phyloP scores from a whole-genome alignment of 2,113 vertebrate genomes.

The Antennarius striatus region DNA sequence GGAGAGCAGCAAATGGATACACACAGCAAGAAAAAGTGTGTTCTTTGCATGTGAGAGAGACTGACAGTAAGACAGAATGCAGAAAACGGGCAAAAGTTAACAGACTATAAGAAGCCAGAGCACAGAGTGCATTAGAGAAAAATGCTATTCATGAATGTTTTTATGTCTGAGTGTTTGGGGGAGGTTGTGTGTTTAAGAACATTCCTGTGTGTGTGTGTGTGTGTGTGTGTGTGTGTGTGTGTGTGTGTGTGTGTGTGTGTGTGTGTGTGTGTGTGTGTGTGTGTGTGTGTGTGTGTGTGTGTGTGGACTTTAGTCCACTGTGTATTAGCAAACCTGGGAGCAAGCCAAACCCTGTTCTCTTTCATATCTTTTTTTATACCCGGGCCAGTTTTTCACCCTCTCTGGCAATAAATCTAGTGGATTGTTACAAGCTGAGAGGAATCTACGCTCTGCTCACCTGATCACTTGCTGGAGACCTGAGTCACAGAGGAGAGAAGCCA shows the following conservation, averaged over 20 bases:
- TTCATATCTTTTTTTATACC: constrained; percentile 18
- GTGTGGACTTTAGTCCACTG: background rate
- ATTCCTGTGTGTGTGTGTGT: constrained; percentile 11
- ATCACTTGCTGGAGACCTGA: constrained; percentile 41
- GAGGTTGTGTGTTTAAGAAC: constrained; percentile 19
- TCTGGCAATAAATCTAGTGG: constrained; percentile 55
- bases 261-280: constrained; percentile 27
- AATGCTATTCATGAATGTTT: constrained; percentile 20
- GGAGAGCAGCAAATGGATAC: no score
- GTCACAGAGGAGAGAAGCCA: constrained; percentile 10
- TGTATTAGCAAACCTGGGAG: constrained; percentile 6
- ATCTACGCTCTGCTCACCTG: constrained; percentile 45
- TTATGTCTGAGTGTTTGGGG: constrained; percentile 41
- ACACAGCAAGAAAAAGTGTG: no score
- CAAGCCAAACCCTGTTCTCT: constrained; percentile 29
- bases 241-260: no score
- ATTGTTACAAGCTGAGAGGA: constrained; percentile 57
- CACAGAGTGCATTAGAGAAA: background rate
- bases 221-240: background rate
- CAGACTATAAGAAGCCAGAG: background rate
- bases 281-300: constrained; percentile 26
- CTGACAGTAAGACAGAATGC: no score
- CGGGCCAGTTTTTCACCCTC: constrained; percentile 18
- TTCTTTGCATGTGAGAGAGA: no score
- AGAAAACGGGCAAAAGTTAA: no score